Evolutionary conservation across 30 jellyfish, hydroid and myxozoan genomes (phyloP).

Genomic region (Cassiopea andromeda): DNA sequence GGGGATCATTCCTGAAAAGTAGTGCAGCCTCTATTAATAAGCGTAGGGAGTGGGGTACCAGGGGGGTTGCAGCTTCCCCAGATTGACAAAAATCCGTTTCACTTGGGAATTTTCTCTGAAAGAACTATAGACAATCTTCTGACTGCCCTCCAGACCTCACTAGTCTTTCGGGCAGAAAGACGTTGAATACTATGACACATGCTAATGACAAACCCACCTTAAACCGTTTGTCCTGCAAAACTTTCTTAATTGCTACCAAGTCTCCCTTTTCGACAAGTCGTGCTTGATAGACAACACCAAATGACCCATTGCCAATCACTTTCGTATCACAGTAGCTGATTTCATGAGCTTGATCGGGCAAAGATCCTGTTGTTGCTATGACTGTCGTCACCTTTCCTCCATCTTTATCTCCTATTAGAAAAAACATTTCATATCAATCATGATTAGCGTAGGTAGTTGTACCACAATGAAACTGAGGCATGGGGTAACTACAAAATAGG

Average conservation of each 20-base stretch:
- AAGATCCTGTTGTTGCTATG: slow-evolving; percentile 92
- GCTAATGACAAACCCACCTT: slow-evolving; percentile 45
- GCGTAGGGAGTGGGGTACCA: no score
- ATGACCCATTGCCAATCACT: slow-evolving; percentile 98
- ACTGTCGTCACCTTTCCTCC: slow-evolving; percentile 94
- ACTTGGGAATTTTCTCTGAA: no score
- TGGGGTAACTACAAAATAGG: no score
- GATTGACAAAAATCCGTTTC: no score
- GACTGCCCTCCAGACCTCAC: no score
- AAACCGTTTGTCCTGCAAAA: slow-evolving; percentile 93
- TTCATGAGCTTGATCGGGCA: slow-evolving; percentile 94
- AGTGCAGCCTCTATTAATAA: no score
- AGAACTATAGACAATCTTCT: no score
- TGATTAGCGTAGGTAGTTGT: neutral
- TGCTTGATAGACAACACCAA: slow-evolving; percentile 99
- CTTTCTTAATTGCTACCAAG: slow-evolving; percentile 94
- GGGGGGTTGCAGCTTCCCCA: no score
- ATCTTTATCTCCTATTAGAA: slow-evolving; percentile 88
- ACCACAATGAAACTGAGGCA: neutral
- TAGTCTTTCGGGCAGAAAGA: neutral
- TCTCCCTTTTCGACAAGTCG: slow-evolving; percentile 83
- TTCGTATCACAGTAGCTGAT: slow-evolving; percentile 92
- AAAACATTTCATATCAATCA: neutral
- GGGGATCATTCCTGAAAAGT: no score
- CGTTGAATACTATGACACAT: neutral